Evolutionary conservation across 2,797 vertebrate species (phyloP).

Genomic region (Neopelma chrysocephalum): DNA sequence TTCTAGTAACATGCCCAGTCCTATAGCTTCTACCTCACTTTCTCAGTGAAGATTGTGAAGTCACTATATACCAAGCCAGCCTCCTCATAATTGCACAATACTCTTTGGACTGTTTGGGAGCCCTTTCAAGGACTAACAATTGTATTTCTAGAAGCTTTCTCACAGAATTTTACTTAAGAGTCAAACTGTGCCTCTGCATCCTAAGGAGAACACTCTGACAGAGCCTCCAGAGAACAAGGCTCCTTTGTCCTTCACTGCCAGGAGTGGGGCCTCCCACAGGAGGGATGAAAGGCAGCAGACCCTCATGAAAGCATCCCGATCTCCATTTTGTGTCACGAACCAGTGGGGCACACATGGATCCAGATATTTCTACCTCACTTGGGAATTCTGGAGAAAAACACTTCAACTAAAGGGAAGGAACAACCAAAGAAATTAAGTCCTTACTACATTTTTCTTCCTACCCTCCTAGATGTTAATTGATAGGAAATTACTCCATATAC

Average conservation of each 20-base stretch:
- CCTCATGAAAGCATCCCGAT: not conserved
- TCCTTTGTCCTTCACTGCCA: not conserved
- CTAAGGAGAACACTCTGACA: rapidly evolving
- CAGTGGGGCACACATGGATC: rapidly evolving
- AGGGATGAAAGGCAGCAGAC: not conserved
- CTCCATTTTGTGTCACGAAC: not conserved
- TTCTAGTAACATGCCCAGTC: not conserved
- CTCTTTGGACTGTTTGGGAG: not conserved
- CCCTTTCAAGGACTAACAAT: not conserved
- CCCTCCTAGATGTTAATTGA: not conserved
- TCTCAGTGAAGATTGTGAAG: not conserved
- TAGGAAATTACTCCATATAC: not conserved
- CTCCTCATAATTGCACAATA: not conserved
- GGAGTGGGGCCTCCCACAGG: not conserved
- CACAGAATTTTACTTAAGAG: not conserved
- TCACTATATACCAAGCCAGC: not conserved
- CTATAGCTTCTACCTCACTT: not conserved
- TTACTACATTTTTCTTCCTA: not conserved
- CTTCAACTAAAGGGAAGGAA: not conserved
- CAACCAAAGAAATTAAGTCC: not conserved
- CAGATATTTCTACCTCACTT: not conserved
- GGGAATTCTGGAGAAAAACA: not conserved
- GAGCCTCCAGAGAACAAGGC: not conserved
- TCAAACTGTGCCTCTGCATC: not conserved
- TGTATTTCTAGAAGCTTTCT: not conserved